Evolutionary conservation across 2,888 invertebrate genomes (phyloP), one percentile per base, ranked within the genome.

Genomic region (Chymomyza caudatula): DNA sequence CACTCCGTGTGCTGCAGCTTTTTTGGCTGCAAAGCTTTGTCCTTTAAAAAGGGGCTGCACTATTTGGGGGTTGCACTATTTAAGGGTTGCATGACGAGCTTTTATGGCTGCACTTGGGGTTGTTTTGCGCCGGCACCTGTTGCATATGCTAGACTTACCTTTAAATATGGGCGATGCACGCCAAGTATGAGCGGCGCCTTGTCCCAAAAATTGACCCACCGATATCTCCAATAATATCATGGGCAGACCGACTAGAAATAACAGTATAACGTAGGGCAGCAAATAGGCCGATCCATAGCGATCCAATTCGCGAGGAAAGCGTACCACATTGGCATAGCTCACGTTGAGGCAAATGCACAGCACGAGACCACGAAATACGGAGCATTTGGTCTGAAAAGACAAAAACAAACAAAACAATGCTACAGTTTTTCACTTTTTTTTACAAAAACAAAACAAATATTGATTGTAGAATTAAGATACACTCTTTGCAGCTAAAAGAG

Each of bases 141-240:
- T 63, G 63, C 42, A 15, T 15, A 69, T 56, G 17, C 57, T 19
- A 54, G 29, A 59, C 71, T 83, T 80, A 90, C 90, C 90, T 88
- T 90, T 90, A 76, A 91, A 90, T 75, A 91, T 90, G 69, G 91
- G 91, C 62, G 91, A 90, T 58, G 90, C 88, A 53, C 90, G 84
- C 90, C 90, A 91, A 25, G 90, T 89, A 71, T 90, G 89, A 56
- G 91, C 90, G 68, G 91, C 89, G 62, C 90, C 90, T 77, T 91
- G 91, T 42, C 91, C 91, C 69, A 91, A 77, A 81, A 91, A 91
- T 75, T 91, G 91, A 5, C 91, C 91, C 64, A 91, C 83, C 29
- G 91, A 88, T 74, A 91, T 88, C 85, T 91, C 90, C 72, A 91
- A 83, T 74, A 91, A 78, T 57, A 90, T 87, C 74, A 90, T 88